These are phyloP conservation scores for Plutomurus gul DNA, from an alignment of 1,140 invertebrate genomes.

Conservation along the genomic window DNA sequence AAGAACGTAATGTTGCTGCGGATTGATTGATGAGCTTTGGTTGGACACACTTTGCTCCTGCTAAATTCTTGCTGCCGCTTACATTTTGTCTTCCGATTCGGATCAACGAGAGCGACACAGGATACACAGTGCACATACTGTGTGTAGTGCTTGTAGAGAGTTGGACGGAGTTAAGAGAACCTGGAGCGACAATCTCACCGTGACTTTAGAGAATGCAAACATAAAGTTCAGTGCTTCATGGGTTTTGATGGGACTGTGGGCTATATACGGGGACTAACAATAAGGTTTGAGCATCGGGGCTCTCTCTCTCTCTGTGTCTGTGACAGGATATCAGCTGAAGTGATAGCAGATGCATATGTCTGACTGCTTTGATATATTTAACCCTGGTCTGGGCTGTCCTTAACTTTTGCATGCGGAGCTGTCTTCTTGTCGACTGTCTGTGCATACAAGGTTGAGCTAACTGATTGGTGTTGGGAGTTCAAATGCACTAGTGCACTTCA, in stretches of 20 bases:
- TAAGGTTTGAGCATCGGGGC: not conserved
- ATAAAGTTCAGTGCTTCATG: too few relatives aligned
- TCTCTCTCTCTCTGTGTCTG: not conserved
- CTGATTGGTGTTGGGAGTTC: too few relatives aligned
- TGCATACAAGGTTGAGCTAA: not conserved
- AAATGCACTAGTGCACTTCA: too few relatives aligned
- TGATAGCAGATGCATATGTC: too few relatives aligned
- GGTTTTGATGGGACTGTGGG: too few relatives aligned
- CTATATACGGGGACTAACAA: too few relatives aligned
- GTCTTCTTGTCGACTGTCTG: not conserved
- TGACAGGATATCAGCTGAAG: not conserved
- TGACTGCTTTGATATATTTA: too few relatives aligned
- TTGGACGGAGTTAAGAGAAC: too few relatives aligned
- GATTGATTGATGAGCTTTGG: slow-evolving; percentile 28
- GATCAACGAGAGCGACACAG: slow-evolving; percentile 5
- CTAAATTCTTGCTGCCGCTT: not conserved
- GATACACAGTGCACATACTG: not conserved
- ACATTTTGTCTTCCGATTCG: slow-evolving; percentile 9
- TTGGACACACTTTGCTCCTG: slow-evolving; percentile 10
- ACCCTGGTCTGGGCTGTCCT: not conserved
- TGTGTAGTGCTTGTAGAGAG: too few relatives aligned
- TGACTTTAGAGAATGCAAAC: too few relatives aligned
- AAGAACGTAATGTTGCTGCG: too few relatives aligned
- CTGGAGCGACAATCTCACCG: too few relatives aligned
- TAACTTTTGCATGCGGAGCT: not conserved